Conservation (phyloP, 2,113 vertebrate genomes). For the Procavia capensis region DNA sequence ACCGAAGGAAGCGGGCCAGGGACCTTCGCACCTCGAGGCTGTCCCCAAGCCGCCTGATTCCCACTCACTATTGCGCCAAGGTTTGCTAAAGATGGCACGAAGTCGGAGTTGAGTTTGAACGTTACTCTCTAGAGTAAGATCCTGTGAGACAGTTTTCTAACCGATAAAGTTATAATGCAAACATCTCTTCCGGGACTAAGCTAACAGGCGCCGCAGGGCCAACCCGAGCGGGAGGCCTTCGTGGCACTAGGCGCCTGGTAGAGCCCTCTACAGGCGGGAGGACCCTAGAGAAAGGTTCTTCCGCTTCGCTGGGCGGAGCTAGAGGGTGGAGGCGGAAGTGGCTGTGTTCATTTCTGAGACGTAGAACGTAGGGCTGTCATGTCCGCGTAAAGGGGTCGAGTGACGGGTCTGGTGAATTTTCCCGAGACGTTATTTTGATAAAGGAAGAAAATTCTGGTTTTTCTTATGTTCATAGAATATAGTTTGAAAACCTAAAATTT, state of each 20-base stretch:
- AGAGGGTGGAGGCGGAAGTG: constrained; percentile 50
- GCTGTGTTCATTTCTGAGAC: rapidly evolving
- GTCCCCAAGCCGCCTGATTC: constrained; percentile 59
- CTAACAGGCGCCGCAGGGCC: constrained; percentile 69
- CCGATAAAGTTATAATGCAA: not conserved
- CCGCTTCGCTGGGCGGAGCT: constrained; percentile 8
- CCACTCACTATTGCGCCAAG: not conserved
- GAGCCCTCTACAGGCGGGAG: constrained; percentile 71
- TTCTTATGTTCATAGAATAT: not conserved
- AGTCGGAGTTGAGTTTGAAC: not conserved
- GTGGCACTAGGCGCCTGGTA: not conserved
- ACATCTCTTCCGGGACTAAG: not conserved
- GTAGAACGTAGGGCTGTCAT: rapidly evolving
- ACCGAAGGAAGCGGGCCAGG: not conserved
- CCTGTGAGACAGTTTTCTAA: not conserved
- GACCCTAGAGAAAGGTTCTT: constrained; percentile 29
- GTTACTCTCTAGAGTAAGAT: not conserved
- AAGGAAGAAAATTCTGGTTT: not conserved
- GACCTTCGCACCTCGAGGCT: constrained; percentile 39
- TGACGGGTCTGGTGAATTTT: not conserved
- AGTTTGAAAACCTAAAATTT: not conserved
- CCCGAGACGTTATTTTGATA: not conserved
- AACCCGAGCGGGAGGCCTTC: not conserved
- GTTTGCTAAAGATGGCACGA: rapidly evolving
- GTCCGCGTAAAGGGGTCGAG: rapidly evolving